These are phyloP conservation scores for Brotogeris chrysoptera DNA, from an alignment of 2,797 vertebrate species.

Conservation along the genomic window DNA sequence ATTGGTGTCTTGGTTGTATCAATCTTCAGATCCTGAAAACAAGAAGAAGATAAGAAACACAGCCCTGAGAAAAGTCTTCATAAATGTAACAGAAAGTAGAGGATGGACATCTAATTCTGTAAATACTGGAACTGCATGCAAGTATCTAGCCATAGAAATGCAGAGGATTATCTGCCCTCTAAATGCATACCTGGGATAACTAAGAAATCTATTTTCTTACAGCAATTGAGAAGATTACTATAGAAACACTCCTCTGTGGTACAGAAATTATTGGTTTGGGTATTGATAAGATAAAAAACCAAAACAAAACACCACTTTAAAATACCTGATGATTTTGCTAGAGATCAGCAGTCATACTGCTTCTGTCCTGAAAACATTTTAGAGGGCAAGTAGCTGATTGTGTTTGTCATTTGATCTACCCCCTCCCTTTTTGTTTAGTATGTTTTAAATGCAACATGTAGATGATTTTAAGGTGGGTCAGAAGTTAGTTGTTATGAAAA, in stretches of 20 bases:
- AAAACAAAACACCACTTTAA: accelerated
- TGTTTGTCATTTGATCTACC: not conserved
- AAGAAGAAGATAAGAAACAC: not conserved
- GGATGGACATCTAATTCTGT: not conserved
- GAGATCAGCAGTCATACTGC: not conserved
- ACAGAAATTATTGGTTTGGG: not conserved
- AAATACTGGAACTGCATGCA: not conserved
- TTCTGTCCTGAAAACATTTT: not conserved
- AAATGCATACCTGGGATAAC: not conserved
- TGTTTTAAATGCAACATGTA: not conserved
- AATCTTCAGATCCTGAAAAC: not conserved
- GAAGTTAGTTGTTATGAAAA: not conserved
- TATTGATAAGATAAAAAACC: not conserved
- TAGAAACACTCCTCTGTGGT: not conserved
- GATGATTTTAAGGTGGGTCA: not conserved
- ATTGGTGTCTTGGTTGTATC: not conserved
- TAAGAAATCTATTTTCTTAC: not conserved
- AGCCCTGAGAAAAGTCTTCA: not conserved
- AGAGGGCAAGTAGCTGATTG: not conserved
- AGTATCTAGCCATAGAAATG: not conserved
- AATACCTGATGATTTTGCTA: not conserved
- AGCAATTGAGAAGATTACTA: not conserved
- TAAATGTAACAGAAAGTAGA: not conserved
- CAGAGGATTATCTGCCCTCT: not conserved
- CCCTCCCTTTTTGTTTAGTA: not conserved